Base-by-base conservation (phyloP, 2,888 invertebrate species). In the Dryobotodes eremita region DNA sequence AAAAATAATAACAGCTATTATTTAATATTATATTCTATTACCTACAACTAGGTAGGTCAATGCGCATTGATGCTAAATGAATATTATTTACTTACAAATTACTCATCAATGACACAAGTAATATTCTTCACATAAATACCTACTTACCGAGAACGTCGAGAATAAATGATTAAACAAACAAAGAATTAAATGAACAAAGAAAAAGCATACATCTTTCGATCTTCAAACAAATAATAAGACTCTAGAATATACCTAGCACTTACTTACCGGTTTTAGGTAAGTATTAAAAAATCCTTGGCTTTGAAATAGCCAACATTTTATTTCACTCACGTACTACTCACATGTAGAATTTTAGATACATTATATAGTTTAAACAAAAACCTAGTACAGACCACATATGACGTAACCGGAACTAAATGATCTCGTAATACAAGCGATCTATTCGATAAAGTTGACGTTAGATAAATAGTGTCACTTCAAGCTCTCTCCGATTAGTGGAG, bases 391-490 rank as follows among this genome's bases (percentile, higher is more conserved):
- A 71, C 86, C 77, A 81, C 88, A 88, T 82, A 77, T 89, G 88
- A 89, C 77, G 83, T 81, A 89, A 89, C 86, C 89, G 85, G 86
- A 87, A 88, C 84, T 69, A 79, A 79, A 80, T 77, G 82, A 68
- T 88, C 86, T 88, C 79, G 83, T 83, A 79, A 83, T 85, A 69
- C 74, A 74, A 71, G 75, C 71, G 73, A 80, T 79, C 83, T 79
- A 73, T 81, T 88, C 50, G 71, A 81, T 87, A 77, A 82, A 81
- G 79, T 71, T 77, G 84, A 70, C 78, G 71, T 83, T 85, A 85
- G 86, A 89, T 86, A 88, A 86, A 89, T 84, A 86, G 84, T 89
- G 89, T 89, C 88, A 87, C 77, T 78, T 78, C 75, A 70, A 86
- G 81, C 88, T 88, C 88, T 89, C 89, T 86, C 89, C 86, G 78